phyloP scores from a whole-genome alignment of 2,797 vertebrate species.

The Linurgus olivaceus region DNA sequence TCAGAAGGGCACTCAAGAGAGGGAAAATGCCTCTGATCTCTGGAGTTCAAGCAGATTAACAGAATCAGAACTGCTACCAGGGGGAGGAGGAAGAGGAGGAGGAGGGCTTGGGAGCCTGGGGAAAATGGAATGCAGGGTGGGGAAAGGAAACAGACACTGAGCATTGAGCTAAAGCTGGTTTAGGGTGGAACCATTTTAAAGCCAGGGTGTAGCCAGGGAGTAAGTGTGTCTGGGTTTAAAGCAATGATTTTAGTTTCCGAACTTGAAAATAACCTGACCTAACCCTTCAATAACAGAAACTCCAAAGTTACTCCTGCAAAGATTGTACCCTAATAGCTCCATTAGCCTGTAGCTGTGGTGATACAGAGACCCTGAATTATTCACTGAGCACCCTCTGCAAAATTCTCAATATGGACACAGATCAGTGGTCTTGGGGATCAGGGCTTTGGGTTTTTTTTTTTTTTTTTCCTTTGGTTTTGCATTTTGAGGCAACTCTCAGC shows the following conservation, averaged over 20 bases:
- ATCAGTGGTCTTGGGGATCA: fast-evolving
- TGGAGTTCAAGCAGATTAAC: conserved; percentile 84
- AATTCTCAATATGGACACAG: background rate
- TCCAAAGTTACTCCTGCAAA: background rate
- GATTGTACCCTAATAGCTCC: background rate
- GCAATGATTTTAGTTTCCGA: background rate
- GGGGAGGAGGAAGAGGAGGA: conserved; percentile 66
- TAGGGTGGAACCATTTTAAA: conserved; percentile 75
- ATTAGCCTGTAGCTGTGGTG: background rate
- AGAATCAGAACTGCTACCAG: conserved; percentile 71
- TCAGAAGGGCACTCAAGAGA: background rate
- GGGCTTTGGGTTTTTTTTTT: fast-evolving
- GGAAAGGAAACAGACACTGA: conserved; percentile 85
- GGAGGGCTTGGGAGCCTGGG: conserved; percentile 74
- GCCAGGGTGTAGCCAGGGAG: conserved; percentile 71
- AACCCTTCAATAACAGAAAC: conserved; percentile 15
- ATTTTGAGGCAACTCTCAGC: background rate
- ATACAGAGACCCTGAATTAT: fast-evolving
- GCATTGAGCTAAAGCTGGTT: conserved; percentile 86
- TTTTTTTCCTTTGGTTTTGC: background rate
- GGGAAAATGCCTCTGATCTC: conserved; percentile 78
- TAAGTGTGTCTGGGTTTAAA: conserved; percentile 38
- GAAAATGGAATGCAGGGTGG: conserved; percentile 89
- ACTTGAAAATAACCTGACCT: conserved; percentile 46
- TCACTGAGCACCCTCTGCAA: background rate